A percentile compares a stretch with the other conserved stretches of the same genome.
These are phyloP conservation scores for Steinernema khuongi DNA, from an alignment of 1,140 invertebrate species.

Conservation along the genomic window DNA sequence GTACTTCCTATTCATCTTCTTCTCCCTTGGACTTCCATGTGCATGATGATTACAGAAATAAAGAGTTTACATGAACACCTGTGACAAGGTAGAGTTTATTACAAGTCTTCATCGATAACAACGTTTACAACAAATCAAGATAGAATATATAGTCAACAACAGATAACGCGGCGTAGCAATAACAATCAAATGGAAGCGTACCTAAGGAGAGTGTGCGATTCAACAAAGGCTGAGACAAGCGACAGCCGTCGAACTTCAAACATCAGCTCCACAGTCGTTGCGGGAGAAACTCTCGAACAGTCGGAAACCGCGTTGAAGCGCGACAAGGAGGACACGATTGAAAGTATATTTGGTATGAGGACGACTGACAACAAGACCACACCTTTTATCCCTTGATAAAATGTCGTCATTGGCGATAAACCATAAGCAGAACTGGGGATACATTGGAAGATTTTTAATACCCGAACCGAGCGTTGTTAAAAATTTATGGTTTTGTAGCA, in stretches of 20 bases:
- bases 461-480: not conserved
- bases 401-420: not conserved
- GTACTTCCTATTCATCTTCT: not conserved
- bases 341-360: not conserved
- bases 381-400: not conserved
- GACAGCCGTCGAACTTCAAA: not conserved
- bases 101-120: constrained; percentile 5
- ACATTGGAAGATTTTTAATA: not conserved
- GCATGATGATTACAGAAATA: not conserved
- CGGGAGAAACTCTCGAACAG: not conserved
- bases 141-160: constrained; percentile 6
- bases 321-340: not conserved
- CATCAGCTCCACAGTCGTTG: not conserved
- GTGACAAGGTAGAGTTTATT: not conserved
- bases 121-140: constrained; percentile 2
- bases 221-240: constrained; percentile 7
- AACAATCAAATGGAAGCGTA: not conserved
- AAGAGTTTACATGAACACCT: not conserved
- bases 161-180: constrained; percentile 1
- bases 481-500: not conserved
- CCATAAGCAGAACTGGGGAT: not conserved
- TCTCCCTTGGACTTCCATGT: not conserved
- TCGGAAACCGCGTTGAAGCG: too few species aligned
- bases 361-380: not conserved
- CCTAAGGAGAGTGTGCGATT: not conserved